Evolutionary conservation across 2,797 vertebrate species (phyloP).

Genomic region (Tadarida brasiliensis): DNA sequence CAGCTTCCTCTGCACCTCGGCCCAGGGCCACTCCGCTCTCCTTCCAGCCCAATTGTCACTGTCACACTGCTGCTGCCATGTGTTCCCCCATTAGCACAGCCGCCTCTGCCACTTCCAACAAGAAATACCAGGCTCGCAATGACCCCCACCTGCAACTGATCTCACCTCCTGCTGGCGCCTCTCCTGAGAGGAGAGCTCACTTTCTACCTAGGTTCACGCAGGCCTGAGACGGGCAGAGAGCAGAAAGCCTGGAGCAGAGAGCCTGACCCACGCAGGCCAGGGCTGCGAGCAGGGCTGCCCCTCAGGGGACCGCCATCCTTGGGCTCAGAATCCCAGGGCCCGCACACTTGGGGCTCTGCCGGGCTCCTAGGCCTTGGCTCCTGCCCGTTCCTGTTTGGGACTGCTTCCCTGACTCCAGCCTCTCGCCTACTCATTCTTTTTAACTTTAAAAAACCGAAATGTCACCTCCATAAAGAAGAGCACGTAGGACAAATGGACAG

Average conservation of each 20-base stretch:
- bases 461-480: constrained; percentile 47
- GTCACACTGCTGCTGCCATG: not conserved
- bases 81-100: not conserved
- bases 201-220: not conserved
- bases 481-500: not conserved
- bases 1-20: fast-evolving
- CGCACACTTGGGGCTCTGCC: not conserved
- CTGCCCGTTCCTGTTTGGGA: not conserved
- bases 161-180: not conserved
- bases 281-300: not conserved
- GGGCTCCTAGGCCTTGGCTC: not conserved
- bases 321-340: no score
- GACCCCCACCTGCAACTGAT: not conserved
- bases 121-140: not conserved
- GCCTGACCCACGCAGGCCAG: not conserved
- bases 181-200: not conserved
- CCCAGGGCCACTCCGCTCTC: not conserved
- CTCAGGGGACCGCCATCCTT: not conserved
- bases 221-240: no score
- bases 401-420: not conserved
- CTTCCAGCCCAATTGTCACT: no score
- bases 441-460: constrained; percentile 40
- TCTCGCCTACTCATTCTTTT: not conserved
- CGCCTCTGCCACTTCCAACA: not conserved
- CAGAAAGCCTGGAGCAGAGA: not conserved